A percentile compares a stretch with the other conserved stretches of the same genome.
Conservation (phyloP, 1,140 invertebrate genomes). For the Bombus vancouverensis region DNA sequence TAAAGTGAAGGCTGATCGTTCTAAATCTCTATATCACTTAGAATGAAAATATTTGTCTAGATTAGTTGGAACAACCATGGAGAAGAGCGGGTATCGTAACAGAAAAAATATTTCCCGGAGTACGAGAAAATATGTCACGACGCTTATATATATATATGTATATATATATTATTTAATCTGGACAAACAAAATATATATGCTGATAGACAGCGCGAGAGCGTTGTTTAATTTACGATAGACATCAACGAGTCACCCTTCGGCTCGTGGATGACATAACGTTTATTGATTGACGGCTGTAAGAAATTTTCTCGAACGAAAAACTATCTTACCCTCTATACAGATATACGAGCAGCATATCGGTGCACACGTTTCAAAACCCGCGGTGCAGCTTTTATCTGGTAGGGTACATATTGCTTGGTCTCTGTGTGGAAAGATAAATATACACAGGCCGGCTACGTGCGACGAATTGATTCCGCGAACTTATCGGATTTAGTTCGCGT, state of each 20-base stretch:
- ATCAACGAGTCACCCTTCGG: not conserved
- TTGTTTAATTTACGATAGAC: slow-evolving; percentile 18
- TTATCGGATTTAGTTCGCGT: slow-evolving; percentile 53
- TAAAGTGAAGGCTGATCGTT: no score
- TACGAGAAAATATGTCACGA: not conserved
- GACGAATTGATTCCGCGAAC: slow-evolving; percentile 47
- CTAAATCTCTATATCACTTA: not conserved
- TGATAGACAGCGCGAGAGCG: not conserved
- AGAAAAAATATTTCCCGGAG: not conserved
- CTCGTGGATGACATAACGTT: not conserved
- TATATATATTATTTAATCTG: not conserved
- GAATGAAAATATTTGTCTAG: slow-evolving; percentile 4
- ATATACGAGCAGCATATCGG: not conserved
- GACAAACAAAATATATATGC: not conserved
- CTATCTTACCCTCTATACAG: slow-evolving; percentile 46
- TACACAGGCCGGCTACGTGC: slow-evolving; percentile 42
- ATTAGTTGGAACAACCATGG: not conserved
- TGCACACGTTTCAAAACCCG: slow-evolving; percentile 23
- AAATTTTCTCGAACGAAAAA: slow-evolving; percentile 34
- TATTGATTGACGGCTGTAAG: slow-evolving; percentile 32
- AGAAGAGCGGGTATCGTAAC: not conserved
- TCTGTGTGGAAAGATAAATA: slow-evolving; percentile 59
- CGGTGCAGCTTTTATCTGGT: slow-evolving; percentile 36
- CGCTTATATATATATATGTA: not conserved
- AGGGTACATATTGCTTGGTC: slow-evolving; percentile 28